Conservation (phyloP, 2,888 invertebrate genomes). For the Leistus spinibarbis region DNA sequence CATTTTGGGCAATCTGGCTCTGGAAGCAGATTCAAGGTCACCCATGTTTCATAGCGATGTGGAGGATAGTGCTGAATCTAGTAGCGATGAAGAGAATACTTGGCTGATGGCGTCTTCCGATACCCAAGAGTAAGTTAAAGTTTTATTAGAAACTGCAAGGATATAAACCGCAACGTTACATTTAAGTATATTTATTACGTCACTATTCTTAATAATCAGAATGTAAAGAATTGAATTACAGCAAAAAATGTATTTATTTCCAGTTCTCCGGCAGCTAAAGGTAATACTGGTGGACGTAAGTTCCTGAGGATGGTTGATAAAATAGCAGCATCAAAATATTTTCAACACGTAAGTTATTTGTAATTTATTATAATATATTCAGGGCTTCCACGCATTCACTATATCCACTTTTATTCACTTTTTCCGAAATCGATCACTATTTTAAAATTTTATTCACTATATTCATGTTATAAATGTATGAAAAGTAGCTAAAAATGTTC, state of each 20-base stretch:
- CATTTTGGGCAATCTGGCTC: neutral
- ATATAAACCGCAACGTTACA: no score
- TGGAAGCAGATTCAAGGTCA: conserved; percentile 49
- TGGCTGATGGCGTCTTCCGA: neutral
- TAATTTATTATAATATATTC: no score
- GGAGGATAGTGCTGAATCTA: conserved; percentile 81
- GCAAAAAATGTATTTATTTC: no score
- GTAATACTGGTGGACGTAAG: conserved; percentile 62
- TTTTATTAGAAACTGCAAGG: neutral
- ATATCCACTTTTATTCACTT: no score
- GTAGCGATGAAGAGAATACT: conserved; percentile 71
- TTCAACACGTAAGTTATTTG: conserved; percentile 69
- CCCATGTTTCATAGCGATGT: conserved; percentile 77
- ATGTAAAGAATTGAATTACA: no score
- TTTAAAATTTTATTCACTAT: no score
- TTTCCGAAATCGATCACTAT: no score
- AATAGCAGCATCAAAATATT: conserved; percentile 84
- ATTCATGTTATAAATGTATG: no score
- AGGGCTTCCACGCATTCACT: no score
- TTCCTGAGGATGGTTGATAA: conserved; percentile 83
- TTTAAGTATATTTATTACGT: no score
- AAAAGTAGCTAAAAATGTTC: no score
- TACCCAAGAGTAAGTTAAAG: conserved; percentile 7
- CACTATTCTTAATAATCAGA: no score
- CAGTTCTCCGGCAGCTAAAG: conserved; percentile 47